Evolutionary conservation across 2,888 invertebrate genomes (phyloP), one percentile per base, ranked within the genome.

Genomic region (Mechanitis mazaeus): DNA sequence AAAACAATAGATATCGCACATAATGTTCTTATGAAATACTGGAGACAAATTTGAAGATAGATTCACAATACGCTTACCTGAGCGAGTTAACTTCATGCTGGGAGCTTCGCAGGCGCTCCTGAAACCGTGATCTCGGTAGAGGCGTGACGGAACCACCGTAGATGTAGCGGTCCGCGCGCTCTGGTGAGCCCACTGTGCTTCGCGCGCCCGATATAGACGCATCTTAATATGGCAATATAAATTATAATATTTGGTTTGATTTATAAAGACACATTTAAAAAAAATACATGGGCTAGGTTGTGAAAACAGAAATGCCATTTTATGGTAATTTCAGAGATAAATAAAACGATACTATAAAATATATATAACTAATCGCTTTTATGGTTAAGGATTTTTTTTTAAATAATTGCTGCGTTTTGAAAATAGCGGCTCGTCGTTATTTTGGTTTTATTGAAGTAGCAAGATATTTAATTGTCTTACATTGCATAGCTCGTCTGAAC

Each of bases 91-190:
- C 82, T 67, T 87, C 90, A 46, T 84, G 81, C 74, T 90, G 90
- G 62, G 86, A 79, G 72, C 84, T 84, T 61, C 87, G 85, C 65
- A 89, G 77, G 56, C 90, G 86, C 74, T 90, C 90, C 72, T 89
- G 90, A 72, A 91, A 91, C 66, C 91, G 85, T 45, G 90, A 89
- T 54, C 90, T 81, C 54, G 92, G 91, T 64, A 92, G 85, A 33
- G 92, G 92, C 56, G 92, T 92, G 63, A 92, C 79, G 58, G 92
- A 91, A 46, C 92, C 92, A 28, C 91, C 90, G 74, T 92, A 92
- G 64, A 91, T 85, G 73, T 92, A 92, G 73, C 91, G 85, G 75
- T 80, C 78, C 9, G 71, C 69, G 42, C 69, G 84, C 70, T 87
- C 88, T 33, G 87, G 85, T 12, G 84, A 83, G 3, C 79, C 81